Evolutionary conservation across 1,140 invertebrate genomes (phyloP).

Genomic region (Latrodectus geometricus): DNA sequence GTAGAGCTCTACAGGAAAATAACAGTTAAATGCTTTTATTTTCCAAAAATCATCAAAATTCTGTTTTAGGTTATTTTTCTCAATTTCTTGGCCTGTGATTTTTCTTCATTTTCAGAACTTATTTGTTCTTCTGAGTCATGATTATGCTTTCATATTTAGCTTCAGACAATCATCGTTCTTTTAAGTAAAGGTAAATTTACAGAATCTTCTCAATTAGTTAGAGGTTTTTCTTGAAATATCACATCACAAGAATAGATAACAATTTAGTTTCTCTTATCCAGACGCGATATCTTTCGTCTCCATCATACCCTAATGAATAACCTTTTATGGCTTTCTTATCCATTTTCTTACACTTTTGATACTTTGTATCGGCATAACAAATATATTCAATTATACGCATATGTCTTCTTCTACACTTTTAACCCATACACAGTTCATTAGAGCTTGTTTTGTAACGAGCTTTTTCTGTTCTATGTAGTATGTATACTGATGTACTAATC

Average conservation of each 20-base stretch:
- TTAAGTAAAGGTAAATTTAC: too few relatives aligned
- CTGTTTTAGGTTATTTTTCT: too few relatives aligned
- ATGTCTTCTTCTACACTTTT: conserved; percentile 23
- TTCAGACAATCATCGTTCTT: too few relatives aligned
- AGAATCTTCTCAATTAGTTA: too few relatives aligned
- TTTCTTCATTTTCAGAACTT: background rate
- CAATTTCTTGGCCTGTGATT: background rate
- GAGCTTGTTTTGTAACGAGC: conserved; percentile 2
- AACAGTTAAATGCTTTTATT: too few relatives aligned
- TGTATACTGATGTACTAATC: conserved; percentile 1
- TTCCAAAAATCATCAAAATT: too few relatives aligned
- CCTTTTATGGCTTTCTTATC: conserved; percentile 38
- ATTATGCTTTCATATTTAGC: too few relatives aligned
- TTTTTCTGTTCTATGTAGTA: conserved; percentile 33
- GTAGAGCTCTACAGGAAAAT: too few relatives aligned
- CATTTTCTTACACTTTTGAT: conserved; percentile 39
- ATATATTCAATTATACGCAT: conserved; percentile 29
- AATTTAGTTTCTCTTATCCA: background rate
- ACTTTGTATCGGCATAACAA: conserved; percentile 33
- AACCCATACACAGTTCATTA: conserved; percentile 41
- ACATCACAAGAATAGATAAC: background rate
- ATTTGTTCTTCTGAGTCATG: too few relatives aligned
- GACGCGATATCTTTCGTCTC: conserved; percentile 22
- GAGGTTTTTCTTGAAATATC: conserved; percentile 21
- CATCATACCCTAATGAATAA: conserved; percentile 47